Evolutionary conservation across 1,140 invertebrate species (phyloP), one percentile per base, ranked within the genome.

Genomic region (Drosophila tristis): DNA sequence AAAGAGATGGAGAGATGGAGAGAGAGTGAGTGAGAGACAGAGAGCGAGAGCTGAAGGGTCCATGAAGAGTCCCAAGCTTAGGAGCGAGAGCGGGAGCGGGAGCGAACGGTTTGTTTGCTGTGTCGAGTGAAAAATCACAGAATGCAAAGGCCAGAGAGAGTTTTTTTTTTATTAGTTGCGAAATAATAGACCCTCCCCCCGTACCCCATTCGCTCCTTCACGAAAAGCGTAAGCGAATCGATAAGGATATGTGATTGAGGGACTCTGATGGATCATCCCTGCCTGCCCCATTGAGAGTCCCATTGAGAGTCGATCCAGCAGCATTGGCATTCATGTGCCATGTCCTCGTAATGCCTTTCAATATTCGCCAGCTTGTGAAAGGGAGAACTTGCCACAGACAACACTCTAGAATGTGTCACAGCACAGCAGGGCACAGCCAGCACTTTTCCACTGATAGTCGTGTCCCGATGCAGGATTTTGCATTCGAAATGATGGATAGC

Each of bases 101-200:
- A 56, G 60, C 62, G 68, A 67, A 23, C 0, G 1, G 23, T 2
- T 2, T 23, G 23, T 23, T 23, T 23, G 72, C 58, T 58, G 56
- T 70, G 50, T 66, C 66, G 73, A 84, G 84, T 84, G 79, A 84
- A 84, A 84, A 84, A 84, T 84, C 80, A 84, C 75, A 63, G 74
- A 75, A 45, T 60, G 47, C 64, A 62, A 48, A 70, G 54, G 61
- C 50, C 26, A 23, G 44, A 49, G 44, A 16, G 16, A 16, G 16
- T 9, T 31, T 35, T 29, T 57, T 53, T 45, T 15, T 31, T 62
- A 50, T 60, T 78, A 70, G 67, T 39, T 48, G 15, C n/a, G 29
- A 72, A 62, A 78, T 73, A 73, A 78, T 78, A 29, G 51, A n/a
- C n/a, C 51, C 45, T 26, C n/a, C 26, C 48, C 20, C 29, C 45